These are phyloP conservation scores for Chrysogorgia sp. DNA, from an alignment of 92 coral and sea anemone genomes.

Conservation along the genomic window DNA sequence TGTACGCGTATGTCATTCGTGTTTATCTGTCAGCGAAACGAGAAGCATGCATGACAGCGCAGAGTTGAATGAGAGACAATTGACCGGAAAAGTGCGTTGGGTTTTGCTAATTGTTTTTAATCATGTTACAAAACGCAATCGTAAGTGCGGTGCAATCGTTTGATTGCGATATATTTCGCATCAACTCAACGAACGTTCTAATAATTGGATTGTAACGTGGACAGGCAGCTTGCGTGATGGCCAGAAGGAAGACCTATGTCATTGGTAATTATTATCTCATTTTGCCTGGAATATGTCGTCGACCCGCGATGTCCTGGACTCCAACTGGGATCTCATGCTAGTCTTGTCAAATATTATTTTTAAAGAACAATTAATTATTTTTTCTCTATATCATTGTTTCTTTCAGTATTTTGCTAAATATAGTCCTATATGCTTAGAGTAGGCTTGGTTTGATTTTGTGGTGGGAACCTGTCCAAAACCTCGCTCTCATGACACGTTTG, in stretches of 20 bases:
- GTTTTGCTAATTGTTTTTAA: not conserved
- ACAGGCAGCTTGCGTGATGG: not conserved
- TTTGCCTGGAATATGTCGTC: slow-evolving; percentile 12
- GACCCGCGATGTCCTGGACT: not conserved
- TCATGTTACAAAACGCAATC: not conserved
- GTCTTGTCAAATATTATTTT: slow-evolving; percentile 14
- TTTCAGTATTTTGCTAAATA: not conserved
- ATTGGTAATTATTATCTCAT: slow-evolving; percentile 18
- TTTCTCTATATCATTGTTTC: not conserved
- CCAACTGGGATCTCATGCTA: slow-evolving; percentile 13
- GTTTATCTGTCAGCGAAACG: not conserved
- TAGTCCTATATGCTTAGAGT: not conserved
- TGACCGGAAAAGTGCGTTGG: not conserved
- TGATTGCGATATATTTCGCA: not conserved
- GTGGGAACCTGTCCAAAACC: not conserved
- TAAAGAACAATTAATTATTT: slow-evolving; percentile 2
- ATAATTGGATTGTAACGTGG: too few relatives aligned
- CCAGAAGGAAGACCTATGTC: not conserved
- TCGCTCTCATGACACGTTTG: not conserved
- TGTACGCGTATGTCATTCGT: too few relatives aligned
- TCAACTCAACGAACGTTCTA: too few relatives aligned
- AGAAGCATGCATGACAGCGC: not conserved
- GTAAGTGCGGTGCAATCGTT: not conserved
- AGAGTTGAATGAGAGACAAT: not conserved
- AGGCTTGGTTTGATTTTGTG: not conserved